Percentiles rank a stretch among this genome's conserved stretches.
Evolutionary conservation across 1,140 invertebrate species (phyloP).

Genomic region (Chironomus striatipennis): DNA sequence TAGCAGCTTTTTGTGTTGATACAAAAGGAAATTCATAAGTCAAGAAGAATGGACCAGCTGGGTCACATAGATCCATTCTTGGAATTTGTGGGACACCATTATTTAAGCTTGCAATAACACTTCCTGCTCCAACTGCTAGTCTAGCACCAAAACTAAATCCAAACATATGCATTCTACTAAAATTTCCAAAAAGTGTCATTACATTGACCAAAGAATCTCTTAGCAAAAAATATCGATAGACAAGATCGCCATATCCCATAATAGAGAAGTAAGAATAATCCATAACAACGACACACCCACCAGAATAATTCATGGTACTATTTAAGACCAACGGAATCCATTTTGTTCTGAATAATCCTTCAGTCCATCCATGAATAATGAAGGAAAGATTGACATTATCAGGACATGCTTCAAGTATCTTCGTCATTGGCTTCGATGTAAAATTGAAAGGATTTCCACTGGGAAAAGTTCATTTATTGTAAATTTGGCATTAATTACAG

Average conservation of each 20-base stretch:
- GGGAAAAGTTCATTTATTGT: too few species aligned
- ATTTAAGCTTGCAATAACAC: not conserved
- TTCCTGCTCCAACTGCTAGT: constrained; percentile 29
- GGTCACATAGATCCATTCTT: constrained; percentile 31
- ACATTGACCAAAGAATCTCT: constrained; percentile 30
- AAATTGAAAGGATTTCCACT: too few species aligned
- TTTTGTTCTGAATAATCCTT: constrained; percentile 32
- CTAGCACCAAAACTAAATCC: constrained; percentile 39
- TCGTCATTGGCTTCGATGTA: too few species aligned
- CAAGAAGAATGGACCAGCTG: constrained; percentile 39
- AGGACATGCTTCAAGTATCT: not conserved
- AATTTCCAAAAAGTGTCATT: constrained; percentile 29
- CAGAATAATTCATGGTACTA: constrained; percentile 33
- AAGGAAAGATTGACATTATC: constrained; percentile 31
- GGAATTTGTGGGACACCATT: not conserved
- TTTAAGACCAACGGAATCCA: constrained; percentile 34
- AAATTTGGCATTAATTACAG: too few species aligned
- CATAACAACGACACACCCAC: constrained; percentile 37
- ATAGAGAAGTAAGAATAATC: constrained; percentile 31
- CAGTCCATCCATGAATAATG: constrained; percentile 37
- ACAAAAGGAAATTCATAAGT: constrained; percentile 34
- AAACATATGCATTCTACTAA: constrained; percentile 33
- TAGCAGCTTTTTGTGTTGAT: constrained; percentile 30
- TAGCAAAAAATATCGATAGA: constrained; percentile 31
- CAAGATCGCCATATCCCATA: constrained; percentile 33